Percentiles rank a stretch among this genome's conserved stretches.
Conservation (phyloP, 2,888 invertebrate species). For the Smittia aterrima region DNA sequence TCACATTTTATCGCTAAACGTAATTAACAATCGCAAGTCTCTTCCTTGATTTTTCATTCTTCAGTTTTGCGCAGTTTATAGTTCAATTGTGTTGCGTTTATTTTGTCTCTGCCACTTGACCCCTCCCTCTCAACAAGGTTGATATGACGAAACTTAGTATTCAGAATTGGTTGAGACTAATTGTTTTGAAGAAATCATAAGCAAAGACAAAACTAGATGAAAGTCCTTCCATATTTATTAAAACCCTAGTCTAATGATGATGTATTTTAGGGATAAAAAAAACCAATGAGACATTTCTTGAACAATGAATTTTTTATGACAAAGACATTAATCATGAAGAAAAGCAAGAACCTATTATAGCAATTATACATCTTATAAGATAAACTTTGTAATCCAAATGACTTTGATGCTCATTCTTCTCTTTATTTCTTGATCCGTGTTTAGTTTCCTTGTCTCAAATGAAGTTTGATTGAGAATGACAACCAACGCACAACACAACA, state of each 20-base stretch:
- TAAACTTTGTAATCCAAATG: constrained; percentile 17
- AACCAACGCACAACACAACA: constrained; percentile 30
- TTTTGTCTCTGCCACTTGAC: too few species aligned
- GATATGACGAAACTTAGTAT: neutral
- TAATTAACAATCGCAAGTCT: neutral
- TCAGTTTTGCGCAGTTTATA: neutral
- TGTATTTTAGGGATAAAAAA: constrained; percentile 13
- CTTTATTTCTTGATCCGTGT: neutral
- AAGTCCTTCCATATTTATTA: constrained; percentile 35
- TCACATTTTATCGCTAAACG: constrained; percentile 8
- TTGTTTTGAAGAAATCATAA: neutral
- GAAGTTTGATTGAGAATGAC: neutral
- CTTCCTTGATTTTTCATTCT: constrained; percentile 1
- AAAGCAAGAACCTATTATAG: neutral
- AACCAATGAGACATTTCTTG: constrained; percentile 1
- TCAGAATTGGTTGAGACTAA: neutral
- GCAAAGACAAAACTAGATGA: constrained; percentile 27
- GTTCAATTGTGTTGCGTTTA: neutral
- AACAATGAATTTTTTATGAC: constrained; percentile 37
- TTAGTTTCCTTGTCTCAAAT: neutral
- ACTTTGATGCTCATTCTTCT: neutral
- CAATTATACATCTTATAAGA: constrained; percentile 20
- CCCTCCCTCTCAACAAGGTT: too few species aligned
- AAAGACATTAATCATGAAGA: neutral
- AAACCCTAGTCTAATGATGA: constrained; percentile 29